A percentile compares a stretch with the other conserved stretches of the same genome.
These are phyloP conservation scores for Ectemnius cavifrons DNA, from an alignment of 2,888 invertebrate genomes.

Conservation along the genomic window DNA sequence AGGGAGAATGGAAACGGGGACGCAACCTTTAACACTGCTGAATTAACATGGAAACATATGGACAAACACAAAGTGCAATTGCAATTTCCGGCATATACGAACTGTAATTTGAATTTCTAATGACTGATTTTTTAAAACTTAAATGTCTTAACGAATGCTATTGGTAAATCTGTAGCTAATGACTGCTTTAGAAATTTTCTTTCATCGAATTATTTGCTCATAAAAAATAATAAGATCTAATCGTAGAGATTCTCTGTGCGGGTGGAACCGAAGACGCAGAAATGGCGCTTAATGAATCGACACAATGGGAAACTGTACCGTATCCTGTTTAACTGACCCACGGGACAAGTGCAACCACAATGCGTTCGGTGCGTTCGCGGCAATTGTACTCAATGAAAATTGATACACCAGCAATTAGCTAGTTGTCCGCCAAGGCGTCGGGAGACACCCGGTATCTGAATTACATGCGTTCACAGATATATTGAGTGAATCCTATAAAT, in stretches of 20 bases:
- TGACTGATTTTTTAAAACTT: too few species aligned
- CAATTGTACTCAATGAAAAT: constrained; percentile 75
- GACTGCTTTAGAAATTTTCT: too few species aligned
- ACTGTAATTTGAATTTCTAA: too few species aligned
- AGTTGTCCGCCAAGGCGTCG: constrained; percentile 67
- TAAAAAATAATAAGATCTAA: background rate
- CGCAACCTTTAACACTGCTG: constrained; percentile 36
- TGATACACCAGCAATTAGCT: constrained; percentile 74
- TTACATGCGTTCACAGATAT: background rate
- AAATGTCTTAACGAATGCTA: too few species aligned
- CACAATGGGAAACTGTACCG: constrained; percentile 53
- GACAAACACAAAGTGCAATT: constrained; percentile 47
- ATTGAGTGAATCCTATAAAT: too few species aligned
- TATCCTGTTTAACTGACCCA: constrained; percentile 70
- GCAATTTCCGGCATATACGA: background rate
- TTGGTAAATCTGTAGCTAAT: too few species aligned
- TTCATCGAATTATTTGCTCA: too few species aligned
- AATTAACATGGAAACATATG: constrained; percentile 13
- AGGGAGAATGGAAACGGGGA: constrained; percentile 42
- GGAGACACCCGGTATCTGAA: constrained; percentile 43
- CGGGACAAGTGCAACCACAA: constrained; percentile 65
- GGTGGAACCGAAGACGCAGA: constrained; percentile 10
- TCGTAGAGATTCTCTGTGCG: background rate
- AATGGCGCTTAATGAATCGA: constrained; percentile 51
- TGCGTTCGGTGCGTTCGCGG: constrained; percentile 50